Conservation (phyloP, 2,113 vertebrate genomes). For the Nyctereutes procyonoides region DNA sequence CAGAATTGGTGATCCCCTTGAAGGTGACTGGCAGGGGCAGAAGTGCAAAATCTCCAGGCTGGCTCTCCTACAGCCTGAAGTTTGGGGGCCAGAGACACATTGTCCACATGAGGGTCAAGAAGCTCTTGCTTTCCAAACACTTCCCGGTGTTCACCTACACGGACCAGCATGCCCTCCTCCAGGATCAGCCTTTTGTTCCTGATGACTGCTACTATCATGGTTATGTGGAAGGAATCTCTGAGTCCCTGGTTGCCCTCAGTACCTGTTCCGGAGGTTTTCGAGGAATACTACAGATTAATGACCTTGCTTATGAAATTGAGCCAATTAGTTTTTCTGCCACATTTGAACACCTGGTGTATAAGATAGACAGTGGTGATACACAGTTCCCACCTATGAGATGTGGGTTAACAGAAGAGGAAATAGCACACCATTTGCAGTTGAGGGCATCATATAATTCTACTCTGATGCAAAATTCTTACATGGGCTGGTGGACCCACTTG, state of each 20-base stretch:
- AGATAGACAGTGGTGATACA: conserved; percentile 5
- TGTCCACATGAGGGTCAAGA: conserved; percentile 68
- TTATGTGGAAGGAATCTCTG: conserved; percentile 23
- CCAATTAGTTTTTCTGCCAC: conserved; percentile 60
- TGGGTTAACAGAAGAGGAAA: conserved; percentile 62
- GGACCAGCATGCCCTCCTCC: not conserved
- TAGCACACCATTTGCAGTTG: not conserved
- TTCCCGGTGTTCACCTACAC: conserved; percentile 67
- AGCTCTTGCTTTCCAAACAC: conserved; percentile 53
- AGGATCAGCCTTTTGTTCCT: conserved; percentile 64
- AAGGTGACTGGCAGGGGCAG: conserved; percentile 44
- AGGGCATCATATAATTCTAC: not conserved
- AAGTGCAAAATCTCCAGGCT: not conserved
- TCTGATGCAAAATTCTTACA: not conserved
- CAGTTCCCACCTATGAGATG: conserved; percentile 37
- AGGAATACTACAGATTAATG: conserved; percentile 61
- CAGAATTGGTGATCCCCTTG: conserved; percentile 67
- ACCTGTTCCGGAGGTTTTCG: conserved; percentile 67
- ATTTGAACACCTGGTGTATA: conserved; percentile 75
- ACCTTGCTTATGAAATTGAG: conserved; percentile 67
- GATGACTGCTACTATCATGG: conserved; percentile 74
- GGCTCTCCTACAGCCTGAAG: conserved; percentile 67
- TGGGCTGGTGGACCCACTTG: not conserved
- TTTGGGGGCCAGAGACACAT: conserved; percentile 48
- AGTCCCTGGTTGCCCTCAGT: conserved; percentile 72